Evolutionary conservation across 2,888 invertebrate species (phyloP).

Genomic region (Tryphoninae sp.): DNA sequence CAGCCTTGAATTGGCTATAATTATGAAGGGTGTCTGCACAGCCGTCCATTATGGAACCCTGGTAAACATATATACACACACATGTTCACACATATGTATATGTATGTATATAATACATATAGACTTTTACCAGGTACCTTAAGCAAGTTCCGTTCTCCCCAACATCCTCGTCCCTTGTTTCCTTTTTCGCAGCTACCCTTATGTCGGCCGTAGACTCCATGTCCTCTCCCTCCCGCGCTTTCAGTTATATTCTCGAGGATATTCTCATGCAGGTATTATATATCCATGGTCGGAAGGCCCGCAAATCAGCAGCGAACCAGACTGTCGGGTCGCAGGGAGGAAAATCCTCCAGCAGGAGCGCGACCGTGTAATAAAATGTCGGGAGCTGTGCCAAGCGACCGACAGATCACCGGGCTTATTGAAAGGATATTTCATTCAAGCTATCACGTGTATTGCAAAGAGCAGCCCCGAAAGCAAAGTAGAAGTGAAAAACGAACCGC

Average conservation of each 20-base stretch:
- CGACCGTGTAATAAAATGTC: constrained; percentile 79
- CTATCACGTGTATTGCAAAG: constrained; percentile 41
- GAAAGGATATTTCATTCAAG: constrained; percentile 80
- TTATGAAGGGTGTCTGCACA: too few relatives aligned
- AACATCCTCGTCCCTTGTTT: constrained; percentile 31
- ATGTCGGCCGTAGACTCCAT: not conserved
- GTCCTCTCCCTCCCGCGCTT: constrained; percentile 61
- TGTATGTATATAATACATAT: constrained; percentile 21
- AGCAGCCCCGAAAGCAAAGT: constrained; percentile 44
- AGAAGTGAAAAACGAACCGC: constrained; percentile 22
- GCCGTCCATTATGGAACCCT: too few relatives aligned
- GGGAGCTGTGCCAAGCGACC: constrained; percentile 78
- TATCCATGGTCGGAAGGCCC: constrained; percentile 49
- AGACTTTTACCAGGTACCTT: constrained; percentile 14
- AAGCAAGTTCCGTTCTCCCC: constrained; percentile 34
- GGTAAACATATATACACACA: too few relatives aligned
- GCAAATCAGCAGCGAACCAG: constrained; percentile 49
- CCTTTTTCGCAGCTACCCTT: constrained; percentile 20
- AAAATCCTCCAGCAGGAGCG: constrained; percentile 67
- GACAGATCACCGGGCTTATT: constrained; percentile 80
- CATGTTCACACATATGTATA: constrained; percentile 2
- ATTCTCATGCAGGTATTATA: constrained; percentile 50
- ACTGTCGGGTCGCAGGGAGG: constrained; percentile 58
- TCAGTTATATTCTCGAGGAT: constrained; percentile 47
- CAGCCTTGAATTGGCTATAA: too few relatives aligned